Percentiles rank a stretch among this genome's conserved stretches.
Conservation (phyloP, 2,888 invertebrate genomes). For the Lymantria dispar region DNA sequence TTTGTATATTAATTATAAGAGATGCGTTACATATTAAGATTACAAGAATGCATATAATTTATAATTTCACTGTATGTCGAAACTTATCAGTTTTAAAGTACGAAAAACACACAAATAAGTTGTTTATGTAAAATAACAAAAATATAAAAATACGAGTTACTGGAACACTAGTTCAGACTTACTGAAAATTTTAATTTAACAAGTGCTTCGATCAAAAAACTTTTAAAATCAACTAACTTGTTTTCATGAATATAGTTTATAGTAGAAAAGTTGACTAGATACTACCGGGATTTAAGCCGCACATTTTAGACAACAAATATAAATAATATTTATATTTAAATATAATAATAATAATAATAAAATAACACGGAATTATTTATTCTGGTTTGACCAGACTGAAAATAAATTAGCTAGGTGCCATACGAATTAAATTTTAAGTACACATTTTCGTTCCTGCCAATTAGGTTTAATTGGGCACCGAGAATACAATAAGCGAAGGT, state of each 20-base stretch:
- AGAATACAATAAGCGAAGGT: slow-evolving; percentile 60
- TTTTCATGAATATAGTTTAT: slow-evolving; percentile 12
- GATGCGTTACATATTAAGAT: too few relatives aligned
- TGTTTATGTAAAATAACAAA: too few relatives aligned
- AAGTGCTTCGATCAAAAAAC: too few relatives aligned
- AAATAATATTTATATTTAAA: slow-evolving; percentile 3
- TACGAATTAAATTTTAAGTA: slow-evolving; percentile 14
- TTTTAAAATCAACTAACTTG: slow-evolving; percentile 41
- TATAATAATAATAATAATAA: slow-evolving; percentile 10
- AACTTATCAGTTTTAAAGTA: too few relatives aligned
- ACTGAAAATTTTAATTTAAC: not conserved
- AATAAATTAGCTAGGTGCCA: slow-evolving; percentile 27
- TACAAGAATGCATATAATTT: too few relatives aligned
- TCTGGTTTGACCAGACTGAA: slow-evolving; percentile 22
- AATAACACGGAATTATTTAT: slow-evolving; percentile 15
- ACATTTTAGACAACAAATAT: slow-evolving; percentile 20
- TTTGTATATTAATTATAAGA: too few relatives aligned
- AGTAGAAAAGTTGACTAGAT: slow-evolving; percentile 17
- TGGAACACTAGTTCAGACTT: too few relatives aligned
- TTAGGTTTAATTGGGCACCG: slow-evolving; percentile 16
- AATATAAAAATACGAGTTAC: too few relatives aligned
- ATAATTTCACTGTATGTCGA: too few relatives aligned
- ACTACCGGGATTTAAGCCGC: slow-evolving; percentile 41
- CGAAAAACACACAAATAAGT: too few relatives aligned
- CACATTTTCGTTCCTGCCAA: slow-evolving; percentile 24